phyloP scores from a whole-genome alignment of 2,797 vertebrate genomes.

The Synanceia verrucosa region DNA sequence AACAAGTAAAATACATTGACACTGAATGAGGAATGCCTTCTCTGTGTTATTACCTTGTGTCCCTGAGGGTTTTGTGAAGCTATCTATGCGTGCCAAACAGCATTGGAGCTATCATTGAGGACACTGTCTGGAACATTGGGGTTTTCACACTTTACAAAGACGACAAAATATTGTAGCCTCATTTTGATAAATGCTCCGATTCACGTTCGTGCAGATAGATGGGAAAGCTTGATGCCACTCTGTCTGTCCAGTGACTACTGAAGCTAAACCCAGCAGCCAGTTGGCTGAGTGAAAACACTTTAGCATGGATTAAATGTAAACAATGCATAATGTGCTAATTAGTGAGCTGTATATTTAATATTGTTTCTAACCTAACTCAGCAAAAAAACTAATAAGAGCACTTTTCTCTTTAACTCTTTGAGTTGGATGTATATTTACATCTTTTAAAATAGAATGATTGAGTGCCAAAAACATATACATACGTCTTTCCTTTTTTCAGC shows the following conservation, averaged over 20 bases:
- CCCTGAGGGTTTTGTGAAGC: constrained; percentile 15
- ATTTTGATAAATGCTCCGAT: background rate
- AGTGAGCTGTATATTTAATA: no score
- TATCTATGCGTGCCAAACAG: constrained; percentile 7
- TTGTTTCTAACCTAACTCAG: no score
- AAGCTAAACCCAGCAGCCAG: background rate
- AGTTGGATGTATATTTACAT: no score
- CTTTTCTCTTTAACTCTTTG: no score
- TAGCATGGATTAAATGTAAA: background rate
- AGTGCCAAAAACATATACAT: no score
- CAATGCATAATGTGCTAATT: no score
- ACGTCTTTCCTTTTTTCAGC: no score
- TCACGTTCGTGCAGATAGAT: no score
- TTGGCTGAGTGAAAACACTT: background rate
- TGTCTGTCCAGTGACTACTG: background rate
- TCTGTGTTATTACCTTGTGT: background rate
- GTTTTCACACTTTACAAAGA: background rate
- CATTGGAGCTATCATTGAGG: background rate
- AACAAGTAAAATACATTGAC: background rate
- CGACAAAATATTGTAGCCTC: background rate
- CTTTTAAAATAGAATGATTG: no score
- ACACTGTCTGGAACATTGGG: background rate
- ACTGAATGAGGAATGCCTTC: background rate
- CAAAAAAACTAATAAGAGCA: background rate
- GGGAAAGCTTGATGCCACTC: background rate